These are phyloP conservation scores for Limnodromus scolopaceus DNA, from an alignment of 2,797 vertebrate genomes.

Conservation along the genomic window DNA sequence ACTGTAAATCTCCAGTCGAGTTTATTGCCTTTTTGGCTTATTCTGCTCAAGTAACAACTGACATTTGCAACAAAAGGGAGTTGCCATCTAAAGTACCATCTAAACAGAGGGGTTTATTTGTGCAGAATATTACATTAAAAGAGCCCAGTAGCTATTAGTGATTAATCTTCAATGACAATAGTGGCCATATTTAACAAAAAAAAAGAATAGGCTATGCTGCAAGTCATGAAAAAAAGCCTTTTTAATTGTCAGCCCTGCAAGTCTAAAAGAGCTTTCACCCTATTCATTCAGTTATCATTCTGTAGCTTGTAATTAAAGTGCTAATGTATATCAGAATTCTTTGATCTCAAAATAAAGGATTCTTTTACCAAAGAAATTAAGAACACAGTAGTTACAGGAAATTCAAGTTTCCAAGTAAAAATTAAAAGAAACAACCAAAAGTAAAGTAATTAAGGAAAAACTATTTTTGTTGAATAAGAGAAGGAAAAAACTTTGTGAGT, in stretches of 20 bases:
- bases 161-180: conserved; percentile 70
- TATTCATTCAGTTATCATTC: conserved; percentile 12
- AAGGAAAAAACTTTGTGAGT: neutral
- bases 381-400: neutral
- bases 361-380: conserved; percentile 36
- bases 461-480: neutral
- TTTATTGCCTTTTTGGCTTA: neutral
- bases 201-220: conserved; percentile 18
- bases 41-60: neutral
- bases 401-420: conserved; percentile 13
- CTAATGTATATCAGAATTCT: conserved; percentile 32
- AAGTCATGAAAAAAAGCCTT: conserved; percentile 22
- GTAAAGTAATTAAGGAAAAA: neutral
- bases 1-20: accelerated
- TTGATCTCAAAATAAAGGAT: conserved; percentile 62
- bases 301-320: neutral
- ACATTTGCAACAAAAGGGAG: neutral
- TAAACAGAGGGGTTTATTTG: conserved; percentile 30
- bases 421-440: conserved; percentile 11
- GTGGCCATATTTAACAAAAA: conserved; percentile 44
- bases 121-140: conserved; percentile 41
- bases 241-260: conserved; percentile 38
- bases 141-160: conserved; percentile 64
- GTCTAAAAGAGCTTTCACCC: neutral
- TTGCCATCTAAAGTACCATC: neutral